Percentiles rank a stretch among this genome's conserved stretches.
phyloP scores from a whole-genome alignment of 2,797 vertebrate genomes.

The Potorous gilbertii region DNA sequence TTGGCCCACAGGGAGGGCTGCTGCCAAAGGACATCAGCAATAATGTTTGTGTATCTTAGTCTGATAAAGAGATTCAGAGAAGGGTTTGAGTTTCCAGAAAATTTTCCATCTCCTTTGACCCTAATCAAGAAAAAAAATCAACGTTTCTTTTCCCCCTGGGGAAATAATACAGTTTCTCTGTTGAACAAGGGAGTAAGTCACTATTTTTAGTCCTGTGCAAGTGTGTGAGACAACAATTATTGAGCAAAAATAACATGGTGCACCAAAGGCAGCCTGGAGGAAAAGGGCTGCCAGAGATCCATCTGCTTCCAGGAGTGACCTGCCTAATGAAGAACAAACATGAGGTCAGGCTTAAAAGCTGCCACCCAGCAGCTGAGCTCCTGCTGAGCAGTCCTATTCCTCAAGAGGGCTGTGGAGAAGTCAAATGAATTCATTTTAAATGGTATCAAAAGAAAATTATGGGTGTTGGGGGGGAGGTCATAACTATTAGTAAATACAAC shows the following conservation, averaged over 20 bases:
- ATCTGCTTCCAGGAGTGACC: background rate
- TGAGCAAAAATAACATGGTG: constrained; percentile 46
- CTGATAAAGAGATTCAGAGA: background rate
- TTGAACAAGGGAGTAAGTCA: constrained; percentile 27
- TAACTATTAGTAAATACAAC: background rate
- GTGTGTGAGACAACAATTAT: constrained; percentile 22
- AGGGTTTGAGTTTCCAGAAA: background rate
- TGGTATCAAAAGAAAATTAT: constrained; percentile 3
- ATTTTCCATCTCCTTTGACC: background rate
- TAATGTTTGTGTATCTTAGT: background rate
- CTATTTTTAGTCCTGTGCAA: constrained; percentile 65
- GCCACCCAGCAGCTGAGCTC: background rate
- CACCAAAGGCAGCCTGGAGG: constrained; percentile 33
- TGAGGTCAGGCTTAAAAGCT: constrained; percentile 41
- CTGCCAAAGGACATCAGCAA: background rate
- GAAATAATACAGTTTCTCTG: constrained; percentile 54
- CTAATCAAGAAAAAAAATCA: constrained; percentile 45
- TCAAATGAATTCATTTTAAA: constrained; percentile 1
- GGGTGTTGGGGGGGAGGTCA: background rate
- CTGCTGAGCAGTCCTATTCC: background rate
- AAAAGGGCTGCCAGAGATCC: constrained; percentile 20
- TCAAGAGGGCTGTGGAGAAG: background rate
- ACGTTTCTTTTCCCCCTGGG: background rate
- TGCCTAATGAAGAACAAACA: background rate
- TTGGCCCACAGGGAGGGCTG: background rate